Base-by-base conservation (phyloP, 2,797 vertebrate species). In the Gephyroberyx darwinii region DNA sequence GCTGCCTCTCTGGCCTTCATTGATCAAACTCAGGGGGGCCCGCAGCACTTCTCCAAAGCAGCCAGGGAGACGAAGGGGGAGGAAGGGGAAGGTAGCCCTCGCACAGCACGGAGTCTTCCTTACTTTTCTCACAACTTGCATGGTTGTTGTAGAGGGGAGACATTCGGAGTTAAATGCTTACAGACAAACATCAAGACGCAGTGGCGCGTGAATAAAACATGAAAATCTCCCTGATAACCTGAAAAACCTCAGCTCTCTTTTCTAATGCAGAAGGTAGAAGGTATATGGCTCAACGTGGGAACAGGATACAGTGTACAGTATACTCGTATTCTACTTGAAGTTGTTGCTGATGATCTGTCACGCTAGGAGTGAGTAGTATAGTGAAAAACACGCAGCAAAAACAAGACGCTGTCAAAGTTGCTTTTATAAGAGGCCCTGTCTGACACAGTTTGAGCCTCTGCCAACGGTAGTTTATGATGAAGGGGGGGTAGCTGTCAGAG, bases 1-100 rank as follows among this genome's bases (percentile, higher is more conserved):
- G 47, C 76, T 69, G 78, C 71, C 57, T 74, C 86, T 78, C 71
- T n/a, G 68, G 80, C 81, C 66, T 78, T 70, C 87, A 84, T 73
- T 90, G 86, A 87, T 91, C 89, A 89, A 90, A 86, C 75, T 57
- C 52, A n/a, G 26, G 33, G 71, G 76, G 58, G 71, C 75, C 81
- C 77, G n/a, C 33, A 14, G 64, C 61, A 58, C 57, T 74, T 66
- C 67, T 69, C 55, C 5, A 6, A 26, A 57, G 60, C 47, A 65
- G 78, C 64, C 22, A 39, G 37, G 13, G 57, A 39, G 13, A 16
- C 65, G n/a, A 1, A 9, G 45, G 48, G 35, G 59, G 56, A 37
- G 60, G 51, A 65, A 31, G n/a, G 67, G n/a, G 1, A 20, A 50
- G 48, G 35, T 59, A 59, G 60, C 53, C 43, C 22, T 35, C 14